phyloP scores from a whole-genome alignment of 2,797 vertebrate genomes.

The Tarsius wallacei region DNA sequence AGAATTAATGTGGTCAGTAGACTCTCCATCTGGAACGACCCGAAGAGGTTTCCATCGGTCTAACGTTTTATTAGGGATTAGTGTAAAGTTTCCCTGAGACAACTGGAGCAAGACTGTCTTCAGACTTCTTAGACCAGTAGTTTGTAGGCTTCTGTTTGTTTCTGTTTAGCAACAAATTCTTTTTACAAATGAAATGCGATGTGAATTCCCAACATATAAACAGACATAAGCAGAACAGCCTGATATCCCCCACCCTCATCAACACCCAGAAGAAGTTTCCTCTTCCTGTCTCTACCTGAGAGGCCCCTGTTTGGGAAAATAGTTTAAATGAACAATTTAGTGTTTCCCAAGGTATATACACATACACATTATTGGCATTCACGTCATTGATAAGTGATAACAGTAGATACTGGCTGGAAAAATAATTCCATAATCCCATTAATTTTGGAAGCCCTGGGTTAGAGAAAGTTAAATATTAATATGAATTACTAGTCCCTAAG shows the following conservation, averaged over 20 bases:
- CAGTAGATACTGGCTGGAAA: not conserved
- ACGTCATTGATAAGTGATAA: not conserved
- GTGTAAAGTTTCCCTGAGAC: not conserved
- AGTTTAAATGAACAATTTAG: not conserved
- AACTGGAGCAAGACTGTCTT: not conserved
- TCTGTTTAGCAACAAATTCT: constrained; percentile 12
- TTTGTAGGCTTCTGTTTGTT: not conserved
- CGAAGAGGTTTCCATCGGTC: not conserved
- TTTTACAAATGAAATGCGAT: constrained; percentile 53
- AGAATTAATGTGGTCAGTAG: not conserved
- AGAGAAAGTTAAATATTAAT: constrained; percentile 23
- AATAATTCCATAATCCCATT: not conserved
- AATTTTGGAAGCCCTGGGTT: constrained; percentile 33
- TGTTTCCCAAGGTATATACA: not conserved
- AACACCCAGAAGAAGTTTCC: not conserved
- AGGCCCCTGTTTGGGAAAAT: not conserved
- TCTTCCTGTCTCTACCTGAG: not conserved
- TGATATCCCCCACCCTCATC: not conserved
- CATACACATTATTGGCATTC: not conserved
- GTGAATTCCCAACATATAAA: not conserved
- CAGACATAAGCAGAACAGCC: constrained; percentile 6
- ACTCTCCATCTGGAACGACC: not conserved
- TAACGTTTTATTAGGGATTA: not conserved
- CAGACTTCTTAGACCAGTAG: not conserved
- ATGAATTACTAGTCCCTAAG: constrained; percentile 12